Conservation (phyloP, 2,888 invertebrate genomes). For the Rhabditoides inermis region DNA sequence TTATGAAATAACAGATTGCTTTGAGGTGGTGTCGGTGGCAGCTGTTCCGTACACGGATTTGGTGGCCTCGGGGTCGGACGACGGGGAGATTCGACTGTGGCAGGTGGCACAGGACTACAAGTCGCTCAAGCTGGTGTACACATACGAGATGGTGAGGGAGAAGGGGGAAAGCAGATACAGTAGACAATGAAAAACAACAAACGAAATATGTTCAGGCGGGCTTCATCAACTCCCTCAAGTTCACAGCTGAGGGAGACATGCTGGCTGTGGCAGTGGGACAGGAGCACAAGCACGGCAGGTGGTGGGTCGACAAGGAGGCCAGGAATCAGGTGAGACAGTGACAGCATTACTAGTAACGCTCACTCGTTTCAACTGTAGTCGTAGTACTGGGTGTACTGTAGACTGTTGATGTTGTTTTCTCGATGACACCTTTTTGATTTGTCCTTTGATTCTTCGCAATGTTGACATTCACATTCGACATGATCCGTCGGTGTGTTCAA, state of each 20-base stretch:
- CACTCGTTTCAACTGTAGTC: slow-evolving; percentile 1
- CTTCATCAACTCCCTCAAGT: slow-evolving; percentile 77
- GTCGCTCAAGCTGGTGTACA: slow-evolving; percentile 64
- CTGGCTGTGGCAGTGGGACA: slow-evolving; percentile 78
- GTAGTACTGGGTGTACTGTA: neutral
- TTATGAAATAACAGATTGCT: too few relatives aligned
- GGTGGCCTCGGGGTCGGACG: slow-evolving; percentile 66
- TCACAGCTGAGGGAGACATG: slow-evolving; percentile 71
- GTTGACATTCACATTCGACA: too few relatives aligned
- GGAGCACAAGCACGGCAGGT: slow-evolving; percentile 84
- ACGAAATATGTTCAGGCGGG: slow-evolving; percentile 62
- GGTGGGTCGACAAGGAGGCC: slow-evolving; percentile 62
- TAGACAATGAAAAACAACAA: neutral
- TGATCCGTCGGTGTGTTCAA: too few relatives aligned
- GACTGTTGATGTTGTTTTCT: neutral
- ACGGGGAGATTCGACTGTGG: slow-evolving; percentile 79
- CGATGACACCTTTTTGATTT: slow-evolving; percentile 2
- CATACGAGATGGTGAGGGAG: slow-evolving; percentile 61
- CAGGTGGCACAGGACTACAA: slow-evolving; percentile 69
- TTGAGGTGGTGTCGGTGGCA: slow-evolving; percentile 40
- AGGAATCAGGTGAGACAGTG: too few relatives aligned
- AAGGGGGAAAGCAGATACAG: neutral
- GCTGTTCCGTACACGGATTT: slow-evolving; percentile 37
- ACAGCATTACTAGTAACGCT: neutral
- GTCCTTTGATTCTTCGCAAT: neutral